Evolutionary conservation across 2,888 invertebrate species (phyloP).

Genomic region (Drosophila histrio): DNA sequence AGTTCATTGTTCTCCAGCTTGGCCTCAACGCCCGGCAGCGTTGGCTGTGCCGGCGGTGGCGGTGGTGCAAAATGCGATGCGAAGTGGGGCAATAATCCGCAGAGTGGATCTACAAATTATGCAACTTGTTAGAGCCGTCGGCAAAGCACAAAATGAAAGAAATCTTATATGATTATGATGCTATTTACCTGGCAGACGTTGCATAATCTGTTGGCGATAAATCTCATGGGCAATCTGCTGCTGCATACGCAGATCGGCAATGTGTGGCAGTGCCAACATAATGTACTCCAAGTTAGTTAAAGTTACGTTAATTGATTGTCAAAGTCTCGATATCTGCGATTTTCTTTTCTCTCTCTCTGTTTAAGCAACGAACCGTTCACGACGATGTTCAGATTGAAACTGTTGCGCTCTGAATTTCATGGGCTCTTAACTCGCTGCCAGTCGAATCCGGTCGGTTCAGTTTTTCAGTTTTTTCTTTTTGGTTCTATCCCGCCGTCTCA

Average conservation of each 20-base stretch:
- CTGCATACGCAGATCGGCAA: constrained; percentile 82
- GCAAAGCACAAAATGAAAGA: constrained; percentile 6
- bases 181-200: constrained; percentile 81
- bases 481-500: constrained; percentile 39
- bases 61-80: constrained; percentile 68
- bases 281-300: neutral
- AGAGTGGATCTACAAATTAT: constrained; percentile 73
- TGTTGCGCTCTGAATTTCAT: constrained; percentile 46
- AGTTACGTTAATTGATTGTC: neutral
- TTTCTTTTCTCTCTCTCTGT: neutral
- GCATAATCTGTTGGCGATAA: constrained; percentile 83
- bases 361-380: constrained; percentile 59
- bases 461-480: constrained; percentile 11
- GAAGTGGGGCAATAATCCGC: constrained; percentile 73
- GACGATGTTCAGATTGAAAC: constrained; percentile 60
- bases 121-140: constrained; percentile 33
- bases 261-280: constrained; percentile 68
- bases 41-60: constrained; percentile 73
- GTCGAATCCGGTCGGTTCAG: constrained; percentile 64
- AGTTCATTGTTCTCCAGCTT: constrained; percentile 88
- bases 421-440: constrained; percentile 50
- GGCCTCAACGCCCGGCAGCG: constrained; percentile 84
- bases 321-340: neutral
- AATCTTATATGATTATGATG: too few species aligned
- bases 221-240: constrained; percentile 83